Evolutionary conservation across 2,888 invertebrate species (phyloP).

Genomic region (Teleogryllus oceanicus): DNA sequence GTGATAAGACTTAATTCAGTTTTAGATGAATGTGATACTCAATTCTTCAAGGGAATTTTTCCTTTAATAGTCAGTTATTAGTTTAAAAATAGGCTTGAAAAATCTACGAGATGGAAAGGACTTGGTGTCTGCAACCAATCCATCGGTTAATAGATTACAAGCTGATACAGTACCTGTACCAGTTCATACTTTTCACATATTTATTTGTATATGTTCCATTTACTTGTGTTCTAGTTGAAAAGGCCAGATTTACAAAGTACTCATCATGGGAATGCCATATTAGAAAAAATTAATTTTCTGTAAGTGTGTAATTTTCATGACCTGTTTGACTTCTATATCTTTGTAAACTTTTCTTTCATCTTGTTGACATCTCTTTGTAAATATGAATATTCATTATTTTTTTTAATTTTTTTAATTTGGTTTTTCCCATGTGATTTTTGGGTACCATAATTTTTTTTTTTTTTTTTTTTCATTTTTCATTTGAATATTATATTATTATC

Average conservation of each 20-base stretch:
- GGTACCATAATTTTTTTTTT: not conserved
- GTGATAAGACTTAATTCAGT: slow-evolving; percentile 1
- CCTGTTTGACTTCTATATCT: not conserved
- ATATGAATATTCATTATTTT: not conserved
- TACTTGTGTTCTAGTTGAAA: not conserved
- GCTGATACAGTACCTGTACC: slow-evolving; percentile 18
- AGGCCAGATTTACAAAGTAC: not conserved
- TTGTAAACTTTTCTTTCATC: not conserved
- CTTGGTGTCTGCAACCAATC: not conserved
- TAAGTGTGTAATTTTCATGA: not conserved
- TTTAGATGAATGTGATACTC: slow-evolving; percentile 11
- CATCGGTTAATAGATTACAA: not conserved
- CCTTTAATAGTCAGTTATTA: not conserved
- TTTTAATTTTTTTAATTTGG: not conserved
- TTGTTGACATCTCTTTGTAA: not conserved
- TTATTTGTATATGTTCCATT: slow-evolving; percentile 18
- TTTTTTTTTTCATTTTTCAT: no score
- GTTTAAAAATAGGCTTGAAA: not conserved
- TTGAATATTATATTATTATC: no score
- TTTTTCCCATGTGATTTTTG: not conserved
- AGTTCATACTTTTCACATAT: not conserved
- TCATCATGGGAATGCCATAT: not conserved
- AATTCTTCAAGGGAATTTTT: slow-evolving; percentile 10
- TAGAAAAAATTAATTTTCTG: not conserved
- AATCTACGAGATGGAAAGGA: slow-evolving; percentile 2